phyloP scores from a whole-genome alignment of 2,113 vertebrate species.

The Phocoena phocoena region DNA sequence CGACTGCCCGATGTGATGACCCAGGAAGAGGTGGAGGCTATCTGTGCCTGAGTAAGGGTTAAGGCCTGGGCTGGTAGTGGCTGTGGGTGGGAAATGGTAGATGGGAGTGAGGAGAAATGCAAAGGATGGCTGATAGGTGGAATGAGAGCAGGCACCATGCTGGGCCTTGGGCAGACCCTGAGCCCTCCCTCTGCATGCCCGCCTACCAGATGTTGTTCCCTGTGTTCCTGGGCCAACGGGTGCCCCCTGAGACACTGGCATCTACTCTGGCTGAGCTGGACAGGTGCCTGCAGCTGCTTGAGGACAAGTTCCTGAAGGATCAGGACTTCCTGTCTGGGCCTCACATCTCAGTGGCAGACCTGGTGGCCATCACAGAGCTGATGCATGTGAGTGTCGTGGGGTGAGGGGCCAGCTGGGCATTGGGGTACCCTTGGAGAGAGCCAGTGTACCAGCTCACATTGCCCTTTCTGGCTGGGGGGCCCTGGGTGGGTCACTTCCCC shows the following conservation, averaged over 20 bases:
- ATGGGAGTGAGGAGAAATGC: not conserved
- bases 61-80: not conserved
- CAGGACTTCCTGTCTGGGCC: conserved; percentile 87
- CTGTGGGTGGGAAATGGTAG: not conserved
- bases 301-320: conserved; percentile 90
- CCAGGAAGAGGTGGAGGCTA: not conserved
- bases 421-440: not conserved
- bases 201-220: conserved; percentile 86
- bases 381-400: conserved; percentile 84
- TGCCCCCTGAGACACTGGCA: conserved; percentile 87
- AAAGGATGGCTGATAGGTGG: conserved; percentile 80
- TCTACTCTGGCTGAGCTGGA: conserved; percentile 85
- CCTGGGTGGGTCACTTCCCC: not conserved
- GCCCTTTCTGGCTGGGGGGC: not conserved
- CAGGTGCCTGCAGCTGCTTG: conserved; percentile 83
- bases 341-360: conserved; percentile 90
- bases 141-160: conserved; percentile 75
- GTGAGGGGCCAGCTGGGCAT: not conserved
- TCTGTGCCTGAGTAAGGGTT: not conserved
- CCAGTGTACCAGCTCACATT: not conserved
- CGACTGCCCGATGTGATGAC: not conserved
- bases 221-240: conserved; percentile 81
- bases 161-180: not conserved
- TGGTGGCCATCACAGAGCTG: conserved; percentile 90
- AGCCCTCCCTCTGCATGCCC: not conserved